Evolutionary conservation across 2,797 vertebrate species (phyloP).

Genomic region (Geotrypetes seraphini): DNA sequence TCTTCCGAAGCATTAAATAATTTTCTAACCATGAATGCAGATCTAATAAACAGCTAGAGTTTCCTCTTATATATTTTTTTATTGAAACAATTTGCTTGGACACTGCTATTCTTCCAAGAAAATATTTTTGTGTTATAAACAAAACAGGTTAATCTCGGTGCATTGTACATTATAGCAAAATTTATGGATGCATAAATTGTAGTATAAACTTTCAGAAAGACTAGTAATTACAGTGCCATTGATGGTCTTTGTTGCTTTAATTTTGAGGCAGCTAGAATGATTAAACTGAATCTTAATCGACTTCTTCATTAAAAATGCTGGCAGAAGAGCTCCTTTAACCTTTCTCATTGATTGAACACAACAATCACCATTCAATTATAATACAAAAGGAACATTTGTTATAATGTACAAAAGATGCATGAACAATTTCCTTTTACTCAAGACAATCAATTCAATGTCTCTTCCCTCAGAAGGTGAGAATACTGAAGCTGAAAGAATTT

Average conservation of each 20-base stretch:
- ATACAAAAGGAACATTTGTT: constrained; percentile 99
- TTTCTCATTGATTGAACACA: constrained; percentile 99
- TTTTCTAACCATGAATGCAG: too few species aligned
- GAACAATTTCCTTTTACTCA: constrained; percentile 92
- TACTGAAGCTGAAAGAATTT: constrained; percentile 43
- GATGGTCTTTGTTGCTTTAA: constrained; percentile 92
- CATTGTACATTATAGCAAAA: constrained; percentile 74
- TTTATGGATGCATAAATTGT: constrained; percentile 92
- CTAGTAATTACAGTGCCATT: constrained; percentile 93
- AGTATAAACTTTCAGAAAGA: constrained; percentile 95
- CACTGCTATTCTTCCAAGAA: constrained; percentile 45
- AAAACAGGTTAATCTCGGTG: constrained; percentile 59
- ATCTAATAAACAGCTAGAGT: too few species aligned
- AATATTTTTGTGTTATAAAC: constrained; percentile 66
- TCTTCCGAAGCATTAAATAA: too few species aligned
- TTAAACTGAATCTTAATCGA: constrained; percentile 99
- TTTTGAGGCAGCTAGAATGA: constrained; percentile 95
- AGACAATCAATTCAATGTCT: constrained; percentile 91
- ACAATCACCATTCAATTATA: constrained; percentile 99
- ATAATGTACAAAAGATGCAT: constrained; percentile 97
- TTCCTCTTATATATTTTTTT: constrained; percentile 40
- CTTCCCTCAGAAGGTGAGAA: constrained; percentile 49
- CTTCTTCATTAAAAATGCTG: constrained; percentile 99
- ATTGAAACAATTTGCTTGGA: constrained; percentile 49
- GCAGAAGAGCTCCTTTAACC: constrained; percentile 97